Base-by-base conservation (phyloP, 2,797 vertebrate species). In the Muscicapa striata region DNA sequence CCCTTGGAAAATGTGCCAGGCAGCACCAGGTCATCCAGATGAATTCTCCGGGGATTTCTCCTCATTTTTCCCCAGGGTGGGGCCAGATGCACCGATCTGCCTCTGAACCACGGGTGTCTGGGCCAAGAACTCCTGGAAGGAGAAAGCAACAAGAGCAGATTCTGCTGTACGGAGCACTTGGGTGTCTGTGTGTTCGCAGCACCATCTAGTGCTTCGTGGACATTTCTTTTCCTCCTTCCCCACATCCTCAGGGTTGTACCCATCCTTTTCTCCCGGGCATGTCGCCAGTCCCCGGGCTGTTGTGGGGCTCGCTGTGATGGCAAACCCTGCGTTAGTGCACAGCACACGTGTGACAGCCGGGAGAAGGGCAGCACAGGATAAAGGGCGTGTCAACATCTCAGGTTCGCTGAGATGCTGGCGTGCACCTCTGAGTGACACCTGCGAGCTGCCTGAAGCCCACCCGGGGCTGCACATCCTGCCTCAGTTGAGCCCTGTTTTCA, bases 131-230 rank as follows among this genome's bases (percentile, higher is more conserved):
- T 57, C 21, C 52, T 6, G 18, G 2, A 15, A 17, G 15, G 29
- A 69, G 30, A 0, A 5, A 32, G 1, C 0, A 13, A 27, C n/a
- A 18, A 15, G 1, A 40, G 41, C 2, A 1, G 67, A 21, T 18
- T 48, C 22, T 0, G 8, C 38, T 13, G 20, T 1, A 1, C 0
- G 0, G 64, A 55, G 36, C 21, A 10, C 4, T 38, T 5, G 34
- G 8, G 21, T 20, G 6, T 12, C 58, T 11, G 61, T 23, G 89
- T 22, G 90, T 3, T 6, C 8, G 29, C 87, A 85, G 90, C 94
- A 87, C 96, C 97, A 96, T 38, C 96, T 96, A 95, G 89, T 45
- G 96, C 68, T 40, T 30, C 9, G 5, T 30, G 20, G 43, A 11
- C n/a, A 38, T 49, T 34, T 16, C 19, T 12, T 9, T 16, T 6